Percentiles rank a stretch among this genome's conserved stretches.
phyloP scores from a whole-genome alignment of 2,113 vertebrate species.

The Notarius quadriscutis region DNA sequence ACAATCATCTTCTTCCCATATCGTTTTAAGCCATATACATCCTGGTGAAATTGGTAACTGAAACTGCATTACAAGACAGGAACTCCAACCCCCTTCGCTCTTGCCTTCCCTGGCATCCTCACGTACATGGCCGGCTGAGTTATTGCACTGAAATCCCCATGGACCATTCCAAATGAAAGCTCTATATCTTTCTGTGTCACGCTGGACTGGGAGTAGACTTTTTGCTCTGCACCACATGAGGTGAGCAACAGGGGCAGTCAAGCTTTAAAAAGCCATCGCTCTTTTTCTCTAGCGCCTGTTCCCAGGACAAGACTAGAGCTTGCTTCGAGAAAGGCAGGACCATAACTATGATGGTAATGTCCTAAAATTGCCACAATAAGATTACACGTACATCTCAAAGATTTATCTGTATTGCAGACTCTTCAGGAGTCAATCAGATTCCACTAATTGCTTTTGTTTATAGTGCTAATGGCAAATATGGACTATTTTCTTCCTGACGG shows the following conservation, averaged over 20 bases:
- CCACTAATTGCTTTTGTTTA: neutral
- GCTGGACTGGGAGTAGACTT: neutral
- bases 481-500: slow-evolving; percentile 22
- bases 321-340: neutral
- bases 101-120: neutral
- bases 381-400: neutral
- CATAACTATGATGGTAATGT: neutral
- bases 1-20: neutral
- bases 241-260: slow-evolving; percentile 31
- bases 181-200: slow-evolving; percentile 49
- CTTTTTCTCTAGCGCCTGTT: neutral
- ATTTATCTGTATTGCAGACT: neutral
- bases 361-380: neutral
- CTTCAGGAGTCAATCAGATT: neutral
- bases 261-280: slow-evolving; percentile 28
- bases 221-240: slow-evolving; percentile 33
- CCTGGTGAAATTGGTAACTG: slow-evolving; percentile 28
- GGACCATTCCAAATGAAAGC: slow-evolving; percentile 48
- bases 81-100: neutral
- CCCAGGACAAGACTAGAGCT: neutral
- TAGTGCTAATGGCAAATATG: neutral
- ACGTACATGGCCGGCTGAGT: slow-evolving; percentile 11
- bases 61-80: slow-evolving; percentile 46
- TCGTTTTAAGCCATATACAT: slow-evolving; percentile 13
- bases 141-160: slow-evolving; percentile 42